Evolutionary conservation across 2,888 invertebrate genomes (phyloP).

Genomic region (Drosophila suboccidentalis): DNA sequence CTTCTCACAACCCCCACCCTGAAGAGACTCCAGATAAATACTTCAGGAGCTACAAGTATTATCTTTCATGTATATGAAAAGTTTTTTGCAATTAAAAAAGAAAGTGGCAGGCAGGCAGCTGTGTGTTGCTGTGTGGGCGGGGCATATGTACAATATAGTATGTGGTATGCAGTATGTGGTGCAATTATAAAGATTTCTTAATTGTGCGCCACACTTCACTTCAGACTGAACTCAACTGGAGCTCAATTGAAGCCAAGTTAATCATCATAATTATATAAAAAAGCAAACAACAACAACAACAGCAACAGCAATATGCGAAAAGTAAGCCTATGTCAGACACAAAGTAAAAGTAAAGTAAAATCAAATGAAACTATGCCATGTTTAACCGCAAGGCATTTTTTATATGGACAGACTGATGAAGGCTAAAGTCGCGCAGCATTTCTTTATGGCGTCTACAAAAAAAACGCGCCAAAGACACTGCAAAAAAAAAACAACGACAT

Average conservation of each 20-base stretch:
- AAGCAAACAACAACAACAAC: slow-evolving; percentile 9
- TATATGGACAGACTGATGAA: slow-evolving; percentile 38
- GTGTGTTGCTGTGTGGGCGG: slow-evolving; percentile 30
- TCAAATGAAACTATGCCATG: slow-evolving; percentile 62
- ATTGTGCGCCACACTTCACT: slow-evolving; percentile 61
- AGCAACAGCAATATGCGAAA: slow-evolving; percentile 19
- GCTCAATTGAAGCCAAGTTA: slow-evolving; percentile 46
- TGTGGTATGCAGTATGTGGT: slow-evolving; percentile 25
- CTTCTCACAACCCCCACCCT: background rate
- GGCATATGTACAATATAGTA: slow-evolving; percentile 26
- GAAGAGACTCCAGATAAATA: slow-evolving; percentile 1
- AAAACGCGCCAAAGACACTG: slow-evolving; percentile 40
- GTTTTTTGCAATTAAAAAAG: slow-evolving; percentile 57
- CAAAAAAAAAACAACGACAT: slow-evolving; percentile 27
- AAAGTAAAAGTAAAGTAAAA: slow-evolving; percentile 49
- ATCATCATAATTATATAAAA: slow-evolving; percentile 57
- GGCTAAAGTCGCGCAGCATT: slow-evolving; percentile 59
- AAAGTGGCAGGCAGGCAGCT: slow-evolving; percentile 35
- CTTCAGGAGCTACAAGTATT: slow-evolving; percentile 25
- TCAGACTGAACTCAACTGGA: slow-evolving; percentile 28
- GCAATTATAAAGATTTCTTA: slow-evolving; percentile 63
- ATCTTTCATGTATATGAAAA: slow-evolving; percentile 6
- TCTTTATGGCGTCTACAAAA: slow-evolving; percentile 53
- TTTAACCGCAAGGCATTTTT: slow-evolving; percentile 64
- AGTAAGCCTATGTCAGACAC: slow-evolving; percentile 43